Evolutionary conservation across 2,113 vertebrate genomes (phyloP), one percentile per base, ranked within the genome.

Genomic region (Larimichthys crocea): DNA sequence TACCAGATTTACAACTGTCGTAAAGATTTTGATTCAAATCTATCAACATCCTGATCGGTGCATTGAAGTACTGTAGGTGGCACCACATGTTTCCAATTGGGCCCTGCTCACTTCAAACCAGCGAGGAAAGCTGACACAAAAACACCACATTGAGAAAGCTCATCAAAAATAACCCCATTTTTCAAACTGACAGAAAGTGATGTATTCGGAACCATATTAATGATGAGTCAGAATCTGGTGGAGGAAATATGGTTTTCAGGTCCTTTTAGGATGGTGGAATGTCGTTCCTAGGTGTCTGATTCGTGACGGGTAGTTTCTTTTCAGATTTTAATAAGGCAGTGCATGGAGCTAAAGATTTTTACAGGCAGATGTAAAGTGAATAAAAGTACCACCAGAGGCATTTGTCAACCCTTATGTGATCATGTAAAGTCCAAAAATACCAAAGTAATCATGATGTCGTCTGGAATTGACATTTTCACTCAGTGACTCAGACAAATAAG

Each of bases 391-490:
- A 59, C 31, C 50, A 49, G 52, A 67, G 44, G 6, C 10, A 17
- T 71, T 77, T 75, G 53, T 12, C 10, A 55, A 56, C 44, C 44
- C 50, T 10, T 7, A 6, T 48, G 20, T 76, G 53, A 85, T 79
- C 66, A 29, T 17, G 35, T 35, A 74, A 69, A 80, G 66, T 82
- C 48, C 44, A 66, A 71, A 83, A 74, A 75, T 63, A 62, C n/a
- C 74, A 84, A 44, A 19, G 35, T 75, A 57, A 78, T 85, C 76
- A 79, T 68, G 57, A 62, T 62, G 53, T 83, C 68, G 50, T 52
- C 16, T 17, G 42, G 69, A 78, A 50, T 11, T 85, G 68, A 74
- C 75, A 86, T 86, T 80, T 85, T 63, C 24, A 35, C 46, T 40
- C 20, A 72, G 76, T 64, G 73, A 67, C 67, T 70, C 22, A 63